Evolutionary conservation across 2,113 vertebrate genomes (phyloP).

Genomic region (Callaeas wilsoni): DNA sequence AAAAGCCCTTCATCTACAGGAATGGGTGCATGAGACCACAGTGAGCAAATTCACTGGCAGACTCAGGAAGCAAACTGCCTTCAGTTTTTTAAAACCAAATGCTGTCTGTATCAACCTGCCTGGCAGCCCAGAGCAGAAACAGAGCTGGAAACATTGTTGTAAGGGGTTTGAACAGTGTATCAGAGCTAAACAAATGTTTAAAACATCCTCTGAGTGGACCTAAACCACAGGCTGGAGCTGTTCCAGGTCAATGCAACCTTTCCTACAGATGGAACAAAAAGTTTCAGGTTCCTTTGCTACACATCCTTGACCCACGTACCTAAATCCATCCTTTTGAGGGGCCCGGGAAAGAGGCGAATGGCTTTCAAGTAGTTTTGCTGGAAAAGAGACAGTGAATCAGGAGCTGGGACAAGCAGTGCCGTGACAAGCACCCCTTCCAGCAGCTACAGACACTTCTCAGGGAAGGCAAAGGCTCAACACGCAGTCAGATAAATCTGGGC

Average conservation of each 20-base stretch:
- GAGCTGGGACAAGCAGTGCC: fast-evolving
- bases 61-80: not conserved
- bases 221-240: not conserved
- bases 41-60: not conserved
- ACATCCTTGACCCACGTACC: constrained; percentile 36
- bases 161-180: not conserved
- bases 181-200: not conserved
- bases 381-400: not conserved
- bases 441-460: not conserved
- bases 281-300: too few relatives aligned
- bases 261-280: not conserved
- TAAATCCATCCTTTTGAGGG: constrained; percentile 73
- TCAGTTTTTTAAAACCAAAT: not conserved
- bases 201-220: not conserved
- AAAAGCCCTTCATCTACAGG: not conserved
- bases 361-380: constrained; percentile 74
- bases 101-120: fast-evolving
- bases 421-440: not conserved
- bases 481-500: not conserved
- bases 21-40: fast-evolving
- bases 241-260: fast-evolving
- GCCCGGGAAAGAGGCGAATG: constrained; percentile 72
- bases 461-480: too few relatives aligned
- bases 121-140: not conserved
- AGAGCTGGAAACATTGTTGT: not conserved